Evolutionary conservation across 1,140 invertebrate genomes (phyloP), one percentile per base, ranked within the genome.

Genomic region (Brachionus sp.): DNA sequence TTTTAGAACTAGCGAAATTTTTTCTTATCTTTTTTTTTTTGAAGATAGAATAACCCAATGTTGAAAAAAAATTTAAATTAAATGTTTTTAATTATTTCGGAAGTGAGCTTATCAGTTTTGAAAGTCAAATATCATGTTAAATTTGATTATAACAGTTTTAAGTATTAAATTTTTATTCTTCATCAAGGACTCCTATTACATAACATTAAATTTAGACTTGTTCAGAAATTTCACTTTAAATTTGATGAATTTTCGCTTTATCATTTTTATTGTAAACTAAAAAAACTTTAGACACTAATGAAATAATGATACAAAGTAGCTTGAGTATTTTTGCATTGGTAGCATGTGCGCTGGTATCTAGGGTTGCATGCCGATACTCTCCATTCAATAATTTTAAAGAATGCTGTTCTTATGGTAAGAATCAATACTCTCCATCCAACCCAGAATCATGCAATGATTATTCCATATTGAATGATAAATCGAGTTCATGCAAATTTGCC

Each of bases 401-500:
- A 42, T 80, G 77, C n/a, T 80, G 77, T 13, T 19, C 50, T 12
- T 62, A 13, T 19, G 77, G 77, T 1, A 80, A 62, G 33, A 44
- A 62, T 13, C 77, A 80, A 19, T 80, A 62, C 16, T 42, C 35
- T 13, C 33, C 33, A 23, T 57, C 62, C 5, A 62, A 70, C n/a
- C 66, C 66, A 39, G 37, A 80, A 13, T 37, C 35, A 0, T 80
- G 77, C 25, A 57, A 57, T 44, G 77, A 80, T 16, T 80, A 39
- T 37, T 42, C 77, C 13, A 57, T 29, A n/a, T 35, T 80, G 39
- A 57, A 9, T 44, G 62, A 80, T 37, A 57, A 13, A 29, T 80
- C 77, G 10, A n/a, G 13, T 19, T 57, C 50, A 9, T 80, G 77
- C 42, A 80, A 80, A 66, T 80, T 80, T 44, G 77, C 77, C 2